Evolutionary conservation across 2,797 vertebrate species (phyloP).

Genomic region (Falco columbarius): DNA sequence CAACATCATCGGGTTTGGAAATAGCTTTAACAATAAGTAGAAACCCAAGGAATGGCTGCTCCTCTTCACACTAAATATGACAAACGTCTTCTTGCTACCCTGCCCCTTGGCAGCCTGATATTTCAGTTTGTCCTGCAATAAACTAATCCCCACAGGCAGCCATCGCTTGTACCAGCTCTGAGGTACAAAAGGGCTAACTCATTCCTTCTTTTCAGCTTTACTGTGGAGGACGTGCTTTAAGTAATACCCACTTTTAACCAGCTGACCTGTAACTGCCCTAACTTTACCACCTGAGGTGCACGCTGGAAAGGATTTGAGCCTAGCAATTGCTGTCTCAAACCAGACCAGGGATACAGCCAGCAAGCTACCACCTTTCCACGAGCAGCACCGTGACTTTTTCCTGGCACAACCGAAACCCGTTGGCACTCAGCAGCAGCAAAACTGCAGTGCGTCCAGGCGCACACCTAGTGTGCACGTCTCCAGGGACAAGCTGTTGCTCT

Average conservation of each 20-base stretch:
- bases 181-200: neutral
- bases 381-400: neutral
- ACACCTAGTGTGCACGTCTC: rapidly evolving
- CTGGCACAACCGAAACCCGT: neutral
- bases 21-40: neutral
- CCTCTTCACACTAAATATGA: neutral
- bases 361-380: neutral
- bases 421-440: neutral
- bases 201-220: neutral
- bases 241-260: neutral
- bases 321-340: neutral
- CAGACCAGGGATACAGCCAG: neutral
- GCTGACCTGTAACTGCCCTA: neutral
- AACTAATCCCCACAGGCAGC: neutral
- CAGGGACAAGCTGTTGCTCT: neutral
- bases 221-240: neutral
- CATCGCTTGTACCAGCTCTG: neutral
- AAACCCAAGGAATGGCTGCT: neutral
- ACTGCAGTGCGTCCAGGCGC: rapidly evolving
- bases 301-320: neutral
- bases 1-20: neutral
- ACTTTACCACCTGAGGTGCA: neutral
- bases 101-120: neutral
- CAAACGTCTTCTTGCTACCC: neutral
- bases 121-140: neutral